These are phyloP conservation scores for Anthophora plumipes DNA, from an alignment of 2,888 invertebrate genomes.

Conservation along the genomic window DNA sequence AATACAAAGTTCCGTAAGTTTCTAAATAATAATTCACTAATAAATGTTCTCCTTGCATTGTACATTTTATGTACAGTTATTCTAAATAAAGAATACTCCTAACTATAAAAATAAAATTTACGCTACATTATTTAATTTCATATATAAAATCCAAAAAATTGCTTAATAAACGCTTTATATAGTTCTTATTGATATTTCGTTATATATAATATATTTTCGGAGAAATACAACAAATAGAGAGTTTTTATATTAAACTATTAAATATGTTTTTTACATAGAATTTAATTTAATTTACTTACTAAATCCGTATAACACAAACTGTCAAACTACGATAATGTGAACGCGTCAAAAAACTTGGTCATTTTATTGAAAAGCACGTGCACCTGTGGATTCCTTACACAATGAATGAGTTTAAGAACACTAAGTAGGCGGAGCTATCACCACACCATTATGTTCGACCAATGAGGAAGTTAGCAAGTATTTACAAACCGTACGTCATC, in stretches of 20 bases:
- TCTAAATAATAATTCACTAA: neutral
- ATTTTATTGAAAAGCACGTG: conserved; percentile 13
- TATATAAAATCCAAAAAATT: neutral
- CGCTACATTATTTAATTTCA: neutral
- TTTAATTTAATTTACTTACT: conserved; percentile 2
- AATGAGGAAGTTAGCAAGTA: conserved; percentile 52
- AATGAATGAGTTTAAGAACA: conserved; percentile 59
- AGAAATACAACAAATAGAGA: too few relatives aligned
- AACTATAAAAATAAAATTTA: neutral
- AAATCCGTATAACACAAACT: neutral
- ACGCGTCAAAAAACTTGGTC: neutral
- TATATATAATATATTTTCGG: too few relatives aligned
- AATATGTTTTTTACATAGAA: neutral
- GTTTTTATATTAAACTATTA: too few relatives aligned
- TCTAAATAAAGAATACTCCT: neutral
- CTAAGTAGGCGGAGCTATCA: conserved; percentile 70
- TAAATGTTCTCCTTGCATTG: neutral
- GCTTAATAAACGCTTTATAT: too few relatives aligned
- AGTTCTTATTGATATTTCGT: too few relatives aligned
- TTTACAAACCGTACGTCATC: conserved; percentile 62
- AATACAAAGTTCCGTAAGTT: neutral
- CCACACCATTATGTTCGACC: conserved; percentile 71
- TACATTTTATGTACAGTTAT: neutral
- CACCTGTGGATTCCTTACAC: neutral
- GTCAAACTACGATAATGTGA: neutral